A percentile compares a stretch with the other conserved stretches of the same genome.
These are phyloP conservation scores for Oreochromis aureus DNA, from an alignment of 2,113 vertebrate species.

Conservation along the genomic window DNA sequence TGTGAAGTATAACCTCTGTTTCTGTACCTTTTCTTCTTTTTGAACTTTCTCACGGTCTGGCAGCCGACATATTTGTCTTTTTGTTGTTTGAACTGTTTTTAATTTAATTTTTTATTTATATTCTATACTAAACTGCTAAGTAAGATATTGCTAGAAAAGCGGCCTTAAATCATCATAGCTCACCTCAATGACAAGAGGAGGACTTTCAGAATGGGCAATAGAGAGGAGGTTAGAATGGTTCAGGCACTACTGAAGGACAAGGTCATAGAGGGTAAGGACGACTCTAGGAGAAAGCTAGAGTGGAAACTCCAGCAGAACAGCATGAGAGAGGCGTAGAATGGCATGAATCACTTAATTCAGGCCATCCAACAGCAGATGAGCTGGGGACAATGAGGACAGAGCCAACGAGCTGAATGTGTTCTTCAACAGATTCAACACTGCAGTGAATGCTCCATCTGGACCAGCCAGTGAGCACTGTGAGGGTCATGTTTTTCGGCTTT, in stretches of 20 bases:
- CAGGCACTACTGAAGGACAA: not conserved
- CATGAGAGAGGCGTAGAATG: fast-evolving
- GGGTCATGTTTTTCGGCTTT: not conserved
- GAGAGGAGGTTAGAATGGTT: not conserved
- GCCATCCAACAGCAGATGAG: fast-evolving
- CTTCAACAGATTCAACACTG: not conserved
- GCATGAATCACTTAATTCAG: not conserved
- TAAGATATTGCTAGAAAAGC: not conserved
- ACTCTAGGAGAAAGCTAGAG: fast-evolving
- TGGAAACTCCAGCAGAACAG: not conserved
- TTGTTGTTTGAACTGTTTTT: not conserved
- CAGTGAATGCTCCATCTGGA: not conserved
- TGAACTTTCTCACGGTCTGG: not conserved
- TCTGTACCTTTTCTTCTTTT: not conserved
- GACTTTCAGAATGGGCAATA: not conserved
- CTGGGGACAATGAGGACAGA: not conserved
- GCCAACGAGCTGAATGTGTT: not conserved
- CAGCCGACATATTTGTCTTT: not conserved
- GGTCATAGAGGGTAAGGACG: not conserved
- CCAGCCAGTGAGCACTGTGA: not conserved
- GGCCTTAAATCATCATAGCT: not conserved
- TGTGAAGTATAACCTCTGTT: not conserved
- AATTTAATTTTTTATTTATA: fast-evolving
- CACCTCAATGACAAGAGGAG: not conserved
- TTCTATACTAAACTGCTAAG: not conserved